Base-by-base conservation (phyloP, 2,888 invertebrate genomes). In the Drosophila testacea region DNA sequence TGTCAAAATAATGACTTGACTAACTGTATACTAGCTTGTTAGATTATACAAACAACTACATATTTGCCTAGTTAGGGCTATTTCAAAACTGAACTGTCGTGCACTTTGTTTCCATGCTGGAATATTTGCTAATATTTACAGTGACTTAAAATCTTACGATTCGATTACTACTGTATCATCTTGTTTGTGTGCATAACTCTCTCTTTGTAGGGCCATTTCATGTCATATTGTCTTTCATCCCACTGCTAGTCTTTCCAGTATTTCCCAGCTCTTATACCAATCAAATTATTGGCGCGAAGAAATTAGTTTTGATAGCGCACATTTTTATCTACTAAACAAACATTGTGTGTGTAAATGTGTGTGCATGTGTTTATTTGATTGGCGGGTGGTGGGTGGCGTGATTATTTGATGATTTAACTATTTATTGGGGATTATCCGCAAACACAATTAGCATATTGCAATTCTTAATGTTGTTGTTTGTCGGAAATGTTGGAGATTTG, bases 261-360 rank as follows among this genome's bases (percentile, higher is more conserved):
- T 52, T 73, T 68, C 34, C 61, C 54, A 11, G 42, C 51, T 38
- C n/a, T 28, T 56, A 60, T 59, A 32, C 34, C 48, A 69, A 72
- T 73, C 44, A 77, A 68, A 60, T 44, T 50, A 77, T 72, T 62
- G 65, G 47, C 76, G 68, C 64, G n/a, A 51, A 55, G 11, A 72
- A 64, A 62, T 55, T 61, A 34, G 22, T 46, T 52, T 44, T 68
- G 72, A 76, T 76, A 68, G 57, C 68, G 44, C 47, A 42, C 36
- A 46, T 44, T 51, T 55, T 65, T 65, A 57, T 66, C 56, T 48
- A 13, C 27, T 7, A 48, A 30, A 46, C 30, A 27, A 55, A 62
- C 30, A 38, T 41, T 73, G 38, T 51, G 34, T 13, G 36, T 36
- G 39, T 38, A 4, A n/a, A 13, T n/a, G 7, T 52, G 47, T 27